phyloP scores from a whole-genome alignment of 2,797 vertebrate species.

The Oreochromis mossambicus region DNA sequence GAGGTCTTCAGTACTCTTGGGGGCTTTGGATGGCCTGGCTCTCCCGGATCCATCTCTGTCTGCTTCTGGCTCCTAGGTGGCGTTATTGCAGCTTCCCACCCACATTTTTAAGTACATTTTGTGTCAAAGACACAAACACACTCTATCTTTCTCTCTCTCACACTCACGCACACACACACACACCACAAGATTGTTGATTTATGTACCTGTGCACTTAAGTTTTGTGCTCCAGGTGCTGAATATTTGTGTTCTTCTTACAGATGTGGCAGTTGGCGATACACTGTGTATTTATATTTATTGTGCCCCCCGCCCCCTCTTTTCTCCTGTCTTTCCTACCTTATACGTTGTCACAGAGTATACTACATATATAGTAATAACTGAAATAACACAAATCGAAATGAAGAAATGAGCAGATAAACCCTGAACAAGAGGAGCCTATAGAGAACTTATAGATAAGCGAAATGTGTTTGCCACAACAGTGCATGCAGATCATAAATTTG shows the following conservation, averaged over 20 bases:
- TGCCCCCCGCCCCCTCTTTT: rapidly evolving
- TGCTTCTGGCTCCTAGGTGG: background rate
- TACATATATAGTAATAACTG: background rate
- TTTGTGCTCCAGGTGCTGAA: background rate
- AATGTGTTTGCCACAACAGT: background rate
- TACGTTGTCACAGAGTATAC: background rate
- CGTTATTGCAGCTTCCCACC: background rate
- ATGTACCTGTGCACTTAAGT: background rate
- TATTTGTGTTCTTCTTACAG: background rate
- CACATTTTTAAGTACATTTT: background rate
- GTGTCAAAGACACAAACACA: background rate
- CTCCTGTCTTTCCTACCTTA: background rate
- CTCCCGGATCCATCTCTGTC: background rate
- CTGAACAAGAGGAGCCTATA: background rate
- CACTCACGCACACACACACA: background rate
- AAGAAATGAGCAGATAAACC: rapidly evolving
- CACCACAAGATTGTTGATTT: background rate
- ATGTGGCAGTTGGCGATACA: rapidly evolving
- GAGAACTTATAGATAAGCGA: background rate
- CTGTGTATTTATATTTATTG: background rate
- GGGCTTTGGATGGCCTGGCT: background rate
- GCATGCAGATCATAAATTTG: background rate
- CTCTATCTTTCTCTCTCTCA: background rate
- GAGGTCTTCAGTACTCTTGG: background rate
- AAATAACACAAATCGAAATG: background rate